Evolutionary conservation across 2,888 invertebrate species (phyloP).

Genomic region (Apodemia hepburni): DNA sequence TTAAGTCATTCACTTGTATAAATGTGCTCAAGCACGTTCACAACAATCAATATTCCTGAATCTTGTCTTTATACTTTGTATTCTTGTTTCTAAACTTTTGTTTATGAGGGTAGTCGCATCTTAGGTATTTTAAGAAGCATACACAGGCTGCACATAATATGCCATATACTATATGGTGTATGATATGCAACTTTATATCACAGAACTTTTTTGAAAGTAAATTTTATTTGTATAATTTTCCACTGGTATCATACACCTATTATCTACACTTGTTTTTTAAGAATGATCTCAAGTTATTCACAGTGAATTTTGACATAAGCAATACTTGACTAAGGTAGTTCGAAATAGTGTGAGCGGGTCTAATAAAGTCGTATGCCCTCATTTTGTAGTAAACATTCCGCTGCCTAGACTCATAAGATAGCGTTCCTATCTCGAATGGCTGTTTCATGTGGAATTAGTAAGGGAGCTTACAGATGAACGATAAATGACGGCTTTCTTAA

Average conservation of each 20-base stretch:
- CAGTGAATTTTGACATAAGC: background rate
- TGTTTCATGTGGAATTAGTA: slow-evolving; percentile 16
- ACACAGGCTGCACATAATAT: background rate
- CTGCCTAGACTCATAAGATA: slow-evolving; percentile 50
- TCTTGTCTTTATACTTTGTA: background rate
- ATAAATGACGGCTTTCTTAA: background rate
- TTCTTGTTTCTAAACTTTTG: background rate
- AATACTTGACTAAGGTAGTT: slow-evolving; percentile 7
- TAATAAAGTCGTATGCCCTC: slow-evolving; percentile 21
- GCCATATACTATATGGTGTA: background rate
- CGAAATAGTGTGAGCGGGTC: background rate
- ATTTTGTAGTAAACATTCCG: slow-evolving; percentile 66
- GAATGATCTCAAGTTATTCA: slow-evolving; percentile 3
- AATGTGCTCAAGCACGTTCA: background rate
- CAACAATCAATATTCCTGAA: background rate
- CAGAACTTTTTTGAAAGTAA: too few species aligned
- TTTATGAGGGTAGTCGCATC: background rate
- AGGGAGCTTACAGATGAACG: slow-evolving; percentile 3
- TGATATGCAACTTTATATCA: background rate
- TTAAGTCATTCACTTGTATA: background rate
- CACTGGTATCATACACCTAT: background rate
- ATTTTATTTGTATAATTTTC: background rate
- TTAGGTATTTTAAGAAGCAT: background rate
- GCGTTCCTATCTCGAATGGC: slow-evolving; percentile 26
- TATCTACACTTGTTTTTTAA: background rate